Evolutionary conservation across 2,888 invertebrate species (phyloP).

Genomic region (Ectemnius lituratus): DNA sequence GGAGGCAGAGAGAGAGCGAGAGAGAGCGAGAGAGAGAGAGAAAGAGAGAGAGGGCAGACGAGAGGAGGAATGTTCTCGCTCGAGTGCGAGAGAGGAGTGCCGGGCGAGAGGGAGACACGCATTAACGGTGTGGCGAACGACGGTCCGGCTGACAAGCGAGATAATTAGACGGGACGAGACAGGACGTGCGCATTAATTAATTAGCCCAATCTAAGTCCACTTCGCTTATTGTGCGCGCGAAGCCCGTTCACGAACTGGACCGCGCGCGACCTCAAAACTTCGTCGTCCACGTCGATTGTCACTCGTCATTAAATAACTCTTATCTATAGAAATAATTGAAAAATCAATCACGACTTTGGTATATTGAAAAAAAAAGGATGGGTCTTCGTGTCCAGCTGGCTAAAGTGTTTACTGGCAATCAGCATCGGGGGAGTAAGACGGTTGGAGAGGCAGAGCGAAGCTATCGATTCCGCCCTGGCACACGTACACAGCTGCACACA

Average conservation of each 20-base stretch:
- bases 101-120: slow-evolving; percentile 50
- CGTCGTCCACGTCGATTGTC: slow-evolving; percentile 52
- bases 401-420: too few species aligned
- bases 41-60: slow-evolving; percentile 41
- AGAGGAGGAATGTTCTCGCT: slow-evolving; percentile 28
- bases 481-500: neutral
- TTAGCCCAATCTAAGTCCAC: slow-evolving; percentile 77
- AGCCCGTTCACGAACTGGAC: slow-evolving; percentile 59
- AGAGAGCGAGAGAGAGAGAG: slow-evolving; percentile 36
- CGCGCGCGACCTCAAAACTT: slow-evolving; percentile 65
- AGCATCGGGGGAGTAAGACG: too few species aligned
- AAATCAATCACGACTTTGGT: too few species aligned
- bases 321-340: too few species aligned
- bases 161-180: slow-evolving; percentile 76
- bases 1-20: slow-evolving; percentile 36
- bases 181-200: slow-evolving; percentile 78
- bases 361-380: too few species aligned
- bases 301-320: slow-evolving; percentile 9
- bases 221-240: slow-evolving; percentile 70
- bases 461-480: slow-evolving; percentile 31
- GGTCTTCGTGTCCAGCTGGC: too few species aligned
- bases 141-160: slow-evolving; percentile 73
- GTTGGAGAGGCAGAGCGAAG: neutral
- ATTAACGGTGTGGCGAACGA: slow-evolving; percentile 68
- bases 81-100: slow-evolving; percentile 35